These are phyloP conservation scores for Bovichtus variegatus DNA, from an alignment of 2,797 vertebrate genomes.

Conservation along the genomic window DNA sequence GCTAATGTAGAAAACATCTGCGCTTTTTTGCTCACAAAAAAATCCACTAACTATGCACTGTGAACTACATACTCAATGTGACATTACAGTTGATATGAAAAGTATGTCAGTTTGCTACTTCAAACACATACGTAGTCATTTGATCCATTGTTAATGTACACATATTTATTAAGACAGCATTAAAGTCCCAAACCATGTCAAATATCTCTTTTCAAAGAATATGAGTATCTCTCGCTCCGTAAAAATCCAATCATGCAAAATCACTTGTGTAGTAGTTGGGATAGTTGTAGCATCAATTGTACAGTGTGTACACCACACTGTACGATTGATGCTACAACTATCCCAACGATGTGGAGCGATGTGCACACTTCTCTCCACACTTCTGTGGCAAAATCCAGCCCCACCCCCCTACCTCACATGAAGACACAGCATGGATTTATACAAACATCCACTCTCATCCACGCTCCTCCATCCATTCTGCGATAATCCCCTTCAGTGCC, in stretches of 20 bases:
- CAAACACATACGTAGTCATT: too few relatives aligned
- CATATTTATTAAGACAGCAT: background rate
- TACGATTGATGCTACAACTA: too few relatives aligned
- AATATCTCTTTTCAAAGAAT: background rate
- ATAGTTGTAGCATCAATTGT: background rate
- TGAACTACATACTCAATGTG: too few relatives aligned
- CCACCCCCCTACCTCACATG: background rate
- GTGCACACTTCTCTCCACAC: background rate
- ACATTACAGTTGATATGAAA: too few relatives aligned
- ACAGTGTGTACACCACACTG: too few relatives aligned
- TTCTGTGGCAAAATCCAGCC: background rate
- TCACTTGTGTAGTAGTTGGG: background rate
- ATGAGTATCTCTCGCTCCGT: background rate
- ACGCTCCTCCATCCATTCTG: conserved; percentile 25
- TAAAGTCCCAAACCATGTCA: background rate
- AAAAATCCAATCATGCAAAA: background rate
- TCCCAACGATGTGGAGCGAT: too few relatives aligned
- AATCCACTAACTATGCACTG: too few relatives aligned
- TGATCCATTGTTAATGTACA: too few relatives aligned
- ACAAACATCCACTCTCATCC: conserved; percentile 22
- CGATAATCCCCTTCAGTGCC: conserved; percentile 52
- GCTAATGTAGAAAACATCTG: too few relatives aligned
- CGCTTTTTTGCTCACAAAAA: too few relatives aligned
- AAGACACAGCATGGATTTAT: conserved; percentile 30
- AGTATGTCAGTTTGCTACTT: too few relatives aligned